These are phyloP conservation scores for Peromyscus attwateri DNA, from an alignment of 2,797 vertebrate species.

Conservation along the genomic window DNA sequence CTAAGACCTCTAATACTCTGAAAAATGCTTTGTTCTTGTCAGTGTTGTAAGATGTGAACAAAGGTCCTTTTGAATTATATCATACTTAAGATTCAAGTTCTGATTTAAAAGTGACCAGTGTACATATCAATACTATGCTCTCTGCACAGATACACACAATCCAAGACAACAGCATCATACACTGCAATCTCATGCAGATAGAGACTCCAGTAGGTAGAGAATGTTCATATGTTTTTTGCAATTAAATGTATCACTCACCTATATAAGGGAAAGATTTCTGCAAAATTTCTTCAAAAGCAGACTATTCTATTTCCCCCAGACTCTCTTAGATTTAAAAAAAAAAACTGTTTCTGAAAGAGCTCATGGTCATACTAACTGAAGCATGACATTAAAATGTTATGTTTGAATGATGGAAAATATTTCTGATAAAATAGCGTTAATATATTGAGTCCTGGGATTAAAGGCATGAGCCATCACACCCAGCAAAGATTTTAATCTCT, in stretches of 20 bases:
- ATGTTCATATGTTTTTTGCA: not conserved
- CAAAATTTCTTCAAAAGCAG: not conserved
- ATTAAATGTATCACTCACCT: not conserved
- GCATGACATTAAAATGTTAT: not conserved
- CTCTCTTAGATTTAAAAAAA: not conserved
- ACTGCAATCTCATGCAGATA: not conserved
- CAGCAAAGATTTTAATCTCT: not conserved
- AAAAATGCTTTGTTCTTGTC: not conserved
- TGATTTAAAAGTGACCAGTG: not conserved
- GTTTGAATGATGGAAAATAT: not conserved
- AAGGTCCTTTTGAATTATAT: not conserved
- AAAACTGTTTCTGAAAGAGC: not conserved
- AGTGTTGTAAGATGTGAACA: not conserved
- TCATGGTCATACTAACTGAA: not conserved
- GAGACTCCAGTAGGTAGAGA: not conserved
- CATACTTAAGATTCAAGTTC: not conserved
- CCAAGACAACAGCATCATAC: not conserved
- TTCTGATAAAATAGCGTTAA: slow-evolving; percentile 20
- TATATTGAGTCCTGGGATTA: not conserved
- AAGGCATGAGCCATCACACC: not conserved
- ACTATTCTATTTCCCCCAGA: not conserved
- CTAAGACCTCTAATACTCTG: not conserved
- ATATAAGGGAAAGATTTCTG: not conserved
- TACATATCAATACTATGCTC: not conserved
- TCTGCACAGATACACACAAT: not conserved